Evolutionary conservation across 2,797 vertebrate species (phyloP), one percentile per base, ranked within the genome.

Genomic region (Tragopan temminckii): DNA sequence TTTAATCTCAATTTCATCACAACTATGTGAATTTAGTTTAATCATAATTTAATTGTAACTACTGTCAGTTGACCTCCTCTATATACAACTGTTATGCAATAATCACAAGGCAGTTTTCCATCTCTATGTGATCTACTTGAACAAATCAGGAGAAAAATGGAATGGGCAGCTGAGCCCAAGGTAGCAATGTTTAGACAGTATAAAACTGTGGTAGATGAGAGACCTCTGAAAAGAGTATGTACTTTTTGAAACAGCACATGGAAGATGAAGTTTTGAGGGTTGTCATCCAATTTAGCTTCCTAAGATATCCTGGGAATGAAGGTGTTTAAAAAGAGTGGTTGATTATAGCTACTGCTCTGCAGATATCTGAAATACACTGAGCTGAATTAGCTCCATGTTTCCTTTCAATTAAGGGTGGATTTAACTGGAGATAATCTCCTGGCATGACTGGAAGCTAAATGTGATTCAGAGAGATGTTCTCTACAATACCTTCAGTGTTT

Each of bases 371-470:
- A 80, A 46, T 24, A 66, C 3, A 35, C 58, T 17, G 53, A 85
- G 33, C 58, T 71, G 79, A 66, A 61, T n/a, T 31, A 61, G 58
- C 42, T 78, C 36, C 11, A 4, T 43, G 55, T 72, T 84, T 82
- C 53, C 85, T 93, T 69, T 69, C 64, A 71, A 5, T 1, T 69
- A 50, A 88, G 40, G 66, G 68, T 89, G 90, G 84, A 83, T 87
- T 86, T 92, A 89, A 63, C 70, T 79, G 70, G 52, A 82, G 80
- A 86, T 93, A 93, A 89, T 90, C 76, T 90, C 38, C 50, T 89
- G 89, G 76, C 79, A 79, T n/a, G 55, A 74, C 69, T 72, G 12
- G 72, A 92, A 91, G 69, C 43, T 93, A 85, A 93, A 83, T 31
- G 11, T 79, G 86, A 89, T 85, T 92, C 88, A 95, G 69, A 90